phyloP scores from a whole-genome alignment of 1,140 invertebrate species.

The Heliconius melpomene region DNA sequence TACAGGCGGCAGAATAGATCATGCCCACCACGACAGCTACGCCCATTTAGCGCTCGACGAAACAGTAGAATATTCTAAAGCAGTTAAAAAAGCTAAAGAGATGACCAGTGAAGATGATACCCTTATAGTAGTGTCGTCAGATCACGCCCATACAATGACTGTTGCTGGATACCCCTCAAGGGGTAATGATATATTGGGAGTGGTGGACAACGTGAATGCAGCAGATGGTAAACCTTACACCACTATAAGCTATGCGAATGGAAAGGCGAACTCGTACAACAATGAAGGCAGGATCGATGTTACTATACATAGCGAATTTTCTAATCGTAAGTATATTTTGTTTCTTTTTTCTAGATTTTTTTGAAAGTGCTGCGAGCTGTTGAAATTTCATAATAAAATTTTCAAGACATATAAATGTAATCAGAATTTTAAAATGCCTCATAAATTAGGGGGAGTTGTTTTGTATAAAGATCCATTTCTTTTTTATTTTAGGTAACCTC shows the following conservation, averaged over 20 bases:
- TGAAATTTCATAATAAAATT: neutral
- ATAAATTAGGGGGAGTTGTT: too few relatives aligned
- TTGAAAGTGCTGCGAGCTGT: neutral
- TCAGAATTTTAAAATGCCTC: too few relatives aligned
- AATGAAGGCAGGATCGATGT: constrained; percentile 66
- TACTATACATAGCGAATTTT: constrained; percentile 57
- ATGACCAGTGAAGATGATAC: constrained; percentile 84
- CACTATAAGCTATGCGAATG: constrained; percentile 89
- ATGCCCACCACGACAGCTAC: constrained; percentile 86
- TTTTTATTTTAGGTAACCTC: constrained; percentile 52
- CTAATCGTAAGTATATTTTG: constrained; percentile 52
- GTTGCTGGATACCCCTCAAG: constrained; percentile 86
- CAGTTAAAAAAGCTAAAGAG: constrained; percentile 82
- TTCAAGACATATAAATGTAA: too few relatives aligned
- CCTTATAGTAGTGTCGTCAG: constrained; percentile 86
- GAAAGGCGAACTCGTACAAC: constrained; percentile 66
- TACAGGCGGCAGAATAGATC: constrained; percentile 86
- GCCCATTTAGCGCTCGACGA: constrained; percentile 87
- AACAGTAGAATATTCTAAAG: constrained; percentile 86
- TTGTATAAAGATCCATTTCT: too few relatives aligned
- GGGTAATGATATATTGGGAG: constrained; percentile 86
- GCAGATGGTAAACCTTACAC: constrained; percentile 86
- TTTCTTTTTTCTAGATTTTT: neutral
- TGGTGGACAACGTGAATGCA: constrained; percentile 69
- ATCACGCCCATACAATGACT: constrained; percentile 87